Percentiles rank a stretch among this genome's conserved stretches.
Conservation (phyloP, 2,113 vertebrate genomes). For the Aldabrachelys gigantea region DNA sequence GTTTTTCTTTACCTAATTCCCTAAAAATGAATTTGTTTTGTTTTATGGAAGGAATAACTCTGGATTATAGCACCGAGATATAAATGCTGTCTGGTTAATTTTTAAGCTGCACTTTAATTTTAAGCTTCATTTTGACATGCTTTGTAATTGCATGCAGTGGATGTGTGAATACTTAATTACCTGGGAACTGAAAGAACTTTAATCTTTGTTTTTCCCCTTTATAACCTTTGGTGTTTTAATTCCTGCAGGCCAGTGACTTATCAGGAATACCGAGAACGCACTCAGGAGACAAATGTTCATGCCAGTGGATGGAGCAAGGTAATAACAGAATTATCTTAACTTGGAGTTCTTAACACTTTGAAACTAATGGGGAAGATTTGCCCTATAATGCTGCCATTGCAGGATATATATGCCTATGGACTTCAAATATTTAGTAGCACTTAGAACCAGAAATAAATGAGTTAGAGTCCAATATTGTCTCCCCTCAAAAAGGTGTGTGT, state of each 20-base stretch:
- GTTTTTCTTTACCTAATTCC: neutral
- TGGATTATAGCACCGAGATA: neutral
- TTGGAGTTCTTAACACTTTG: neutral
- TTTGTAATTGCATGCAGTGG: neutral
- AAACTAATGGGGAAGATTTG: neutral
- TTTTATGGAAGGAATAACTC: neutral
- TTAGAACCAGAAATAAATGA: neutral
- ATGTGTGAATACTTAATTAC: constrained; percentile 20
- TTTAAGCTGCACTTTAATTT: neutral
- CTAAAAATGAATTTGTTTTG: neutral
- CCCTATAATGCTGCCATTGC: neutral
- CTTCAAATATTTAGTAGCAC: neutral
- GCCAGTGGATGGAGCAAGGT: constrained; percentile 93
- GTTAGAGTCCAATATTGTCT: neutral
- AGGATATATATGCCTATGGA: neutral
- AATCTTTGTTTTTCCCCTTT: constrained; percentile 60
- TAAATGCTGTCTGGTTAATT: neutral
- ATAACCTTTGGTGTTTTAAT: constrained; percentile 71
- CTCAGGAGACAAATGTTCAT: constrained; percentile 79
- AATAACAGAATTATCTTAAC: constrained; percentile 26
- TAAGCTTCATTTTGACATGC: neutral
- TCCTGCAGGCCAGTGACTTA: constrained; percentile 88
- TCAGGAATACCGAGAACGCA: constrained; percentile 82
- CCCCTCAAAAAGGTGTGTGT: neutral
- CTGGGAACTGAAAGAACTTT: constrained; percentile 55